Conservation (phyloP, 2,797 vertebrate species). For the Chromis chromis region DNA sequence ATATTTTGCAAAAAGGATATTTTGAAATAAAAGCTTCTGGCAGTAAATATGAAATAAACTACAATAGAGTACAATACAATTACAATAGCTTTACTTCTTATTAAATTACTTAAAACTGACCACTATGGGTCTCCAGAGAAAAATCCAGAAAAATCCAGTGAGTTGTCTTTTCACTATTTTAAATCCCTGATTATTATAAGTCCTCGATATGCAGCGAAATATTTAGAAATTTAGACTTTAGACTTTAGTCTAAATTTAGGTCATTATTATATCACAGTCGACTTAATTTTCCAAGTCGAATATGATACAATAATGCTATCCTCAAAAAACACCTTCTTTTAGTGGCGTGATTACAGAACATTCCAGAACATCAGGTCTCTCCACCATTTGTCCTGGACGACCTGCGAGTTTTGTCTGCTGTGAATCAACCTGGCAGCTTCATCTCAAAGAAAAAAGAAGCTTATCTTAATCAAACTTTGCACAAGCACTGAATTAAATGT, state of each 20-base stretch:
- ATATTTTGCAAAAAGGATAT: background rate
- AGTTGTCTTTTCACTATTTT: background rate
- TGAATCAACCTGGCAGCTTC: background rate
- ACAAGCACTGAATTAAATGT: constrained; percentile 23
- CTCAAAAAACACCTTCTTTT: background rate
- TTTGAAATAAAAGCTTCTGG: background rate
- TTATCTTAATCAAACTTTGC: constrained; percentile 21
- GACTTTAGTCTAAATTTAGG: too few relatives aligned
- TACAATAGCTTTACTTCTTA: background rate
- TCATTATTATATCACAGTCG: too few relatives aligned
- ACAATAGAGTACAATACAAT: too few relatives aligned
- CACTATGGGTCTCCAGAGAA: background rate
- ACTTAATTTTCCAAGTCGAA: background rate
- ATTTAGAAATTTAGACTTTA: too few relatives aligned
- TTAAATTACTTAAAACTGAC: background rate
- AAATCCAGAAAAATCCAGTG: background rate
- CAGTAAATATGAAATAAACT: background rate
- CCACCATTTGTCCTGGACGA: constrained; percentile 1
- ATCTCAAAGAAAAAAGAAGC: constrained; percentile 3
- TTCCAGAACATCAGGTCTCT: background rate
- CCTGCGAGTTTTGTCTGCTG: constrained; percentile 8
- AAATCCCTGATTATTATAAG: background rate
- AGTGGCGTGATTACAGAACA: constrained; percentile 4
- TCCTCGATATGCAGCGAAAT: background rate
- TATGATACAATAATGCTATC: background rate